Percentiles rank a stretch among this genome's conserved stretches.
These are phyloP conservation scores for Danio choprae DNA, from an alignment of 2,797 vertebrate species.

Conservation along the genomic window DNA sequence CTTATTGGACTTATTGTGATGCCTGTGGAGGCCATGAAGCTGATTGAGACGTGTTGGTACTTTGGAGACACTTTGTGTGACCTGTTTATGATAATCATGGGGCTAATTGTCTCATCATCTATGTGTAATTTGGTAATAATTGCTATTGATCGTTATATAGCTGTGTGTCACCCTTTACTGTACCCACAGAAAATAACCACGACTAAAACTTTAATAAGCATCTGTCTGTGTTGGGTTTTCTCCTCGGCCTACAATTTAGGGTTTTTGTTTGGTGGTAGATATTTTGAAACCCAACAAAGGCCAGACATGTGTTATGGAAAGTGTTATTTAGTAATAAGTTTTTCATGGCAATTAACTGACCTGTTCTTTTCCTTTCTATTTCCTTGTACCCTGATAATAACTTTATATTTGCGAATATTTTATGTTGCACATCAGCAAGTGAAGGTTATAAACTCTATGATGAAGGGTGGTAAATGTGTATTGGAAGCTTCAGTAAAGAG, in stretches of 20 bases:
- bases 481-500: not conserved
- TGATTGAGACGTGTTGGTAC: constrained; percentile 22
- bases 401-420: constrained; percentile 23
- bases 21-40: not conserved
- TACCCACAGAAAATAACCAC: not conserved
- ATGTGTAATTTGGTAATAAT: no score
- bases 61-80: constrained; percentile 13
- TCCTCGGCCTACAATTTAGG: not conserved
- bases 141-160: no score
- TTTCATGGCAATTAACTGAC: no score
- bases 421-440: constrained; percentile 14
- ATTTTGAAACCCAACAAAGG: not conserved
- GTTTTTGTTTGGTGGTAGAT: not conserved
- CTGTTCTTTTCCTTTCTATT: no score
- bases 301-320: not conserved
- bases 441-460: constrained; percentile 14
- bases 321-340: not conserved
- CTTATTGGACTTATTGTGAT: constrained; percentile 48
- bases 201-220: not conserved
- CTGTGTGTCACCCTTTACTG: no score
- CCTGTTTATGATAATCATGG: not conserved
- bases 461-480: not conserved
- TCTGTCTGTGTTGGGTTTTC: constrained; percentile 8
- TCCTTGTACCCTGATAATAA: not conserved
- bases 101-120: not conserved